These are phyloP conservation scores for Graptemys geographica DNA, from an alignment of 2,797 vertebrate species.

Conservation along the genomic window DNA sequence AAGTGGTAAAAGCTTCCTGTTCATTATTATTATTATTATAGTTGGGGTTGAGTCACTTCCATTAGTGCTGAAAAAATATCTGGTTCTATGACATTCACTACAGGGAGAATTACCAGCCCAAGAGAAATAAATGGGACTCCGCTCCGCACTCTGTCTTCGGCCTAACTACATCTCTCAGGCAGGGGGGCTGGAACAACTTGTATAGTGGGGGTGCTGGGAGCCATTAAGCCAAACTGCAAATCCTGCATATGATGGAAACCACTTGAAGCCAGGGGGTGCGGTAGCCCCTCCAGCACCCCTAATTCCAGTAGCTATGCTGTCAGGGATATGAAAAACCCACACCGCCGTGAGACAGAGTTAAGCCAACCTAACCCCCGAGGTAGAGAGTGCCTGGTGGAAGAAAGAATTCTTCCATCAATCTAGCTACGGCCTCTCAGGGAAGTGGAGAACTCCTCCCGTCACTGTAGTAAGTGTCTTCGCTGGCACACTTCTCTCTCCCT, in stretches of 20 bases:
- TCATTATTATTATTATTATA: not conserved
- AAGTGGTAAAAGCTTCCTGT: not conserved
- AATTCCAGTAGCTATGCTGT: no score
- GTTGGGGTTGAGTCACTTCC: not conserved
- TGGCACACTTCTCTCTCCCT: not conserved
- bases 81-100: not conserved
- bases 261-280: no score
- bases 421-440: not conserved
- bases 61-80: not conserved
- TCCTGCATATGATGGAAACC: no score
- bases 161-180: not conserved
- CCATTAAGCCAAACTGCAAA: no score
- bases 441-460: not conserved
- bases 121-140: not conserved
- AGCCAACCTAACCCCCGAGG: no score
- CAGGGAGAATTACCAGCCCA: not conserved
- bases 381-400: not conserved
- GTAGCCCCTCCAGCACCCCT: no score
- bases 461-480: not conserved
- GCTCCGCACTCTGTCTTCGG: not conserved
- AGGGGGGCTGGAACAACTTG: not conserved
- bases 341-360: not conserved
- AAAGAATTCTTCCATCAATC: not conserved
- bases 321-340: not conserved
- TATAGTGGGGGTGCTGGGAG: no score